phyloP scores from a whole-genome alignment of 1,140 invertebrate species.

The Chlorops oryzae region DNA sequence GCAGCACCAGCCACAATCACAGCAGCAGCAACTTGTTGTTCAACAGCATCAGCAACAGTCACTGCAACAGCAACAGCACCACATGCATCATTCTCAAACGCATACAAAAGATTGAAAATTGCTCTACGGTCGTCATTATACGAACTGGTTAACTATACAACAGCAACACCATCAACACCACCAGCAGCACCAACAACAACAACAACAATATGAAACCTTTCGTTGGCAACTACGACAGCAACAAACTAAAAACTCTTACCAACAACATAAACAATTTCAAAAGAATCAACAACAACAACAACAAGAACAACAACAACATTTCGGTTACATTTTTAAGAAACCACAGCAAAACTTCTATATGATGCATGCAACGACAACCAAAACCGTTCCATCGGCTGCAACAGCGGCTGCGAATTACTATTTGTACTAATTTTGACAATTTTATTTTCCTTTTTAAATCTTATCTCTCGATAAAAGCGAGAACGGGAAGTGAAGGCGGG shows the following conservation, averaged over 20 bases:
- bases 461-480: too few species aligned
- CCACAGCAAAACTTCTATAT: too few species aligned
- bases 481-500: too few species aligned
- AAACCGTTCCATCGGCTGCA: too few species aligned
- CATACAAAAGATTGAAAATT: slow-evolving; percentile 47
- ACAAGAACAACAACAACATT: neutral
- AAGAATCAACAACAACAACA: neutral
- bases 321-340: neutral
- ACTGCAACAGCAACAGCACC: neutral
- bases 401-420: neutral
- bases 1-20: slow-evolving; percentile 1
- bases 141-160: slow-evolving; percentile 37
- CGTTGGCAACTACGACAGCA: slow-evolving; percentile 13
- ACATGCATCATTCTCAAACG: slow-evolving; percentile 10
- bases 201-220: too few species aligned
- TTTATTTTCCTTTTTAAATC: too few species aligned
- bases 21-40: slow-evolving; percentile 15
- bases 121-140: slow-evolving; percentile 36
- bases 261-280: neutral
- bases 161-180: slow-evolving; percentile 22
- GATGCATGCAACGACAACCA: too few species aligned
- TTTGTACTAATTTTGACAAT: neutral
- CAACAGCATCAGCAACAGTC: slow-evolving; percentile 13
- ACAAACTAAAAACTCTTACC: too few species aligned
- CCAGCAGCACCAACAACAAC: slow-evolving; percentile 16